Evolutionary conservation across 2,113 vertebrate species (phyloP), one percentile per base, ranked within the genome.

Genomic region (Coptodon bakossiorum): DNA sequence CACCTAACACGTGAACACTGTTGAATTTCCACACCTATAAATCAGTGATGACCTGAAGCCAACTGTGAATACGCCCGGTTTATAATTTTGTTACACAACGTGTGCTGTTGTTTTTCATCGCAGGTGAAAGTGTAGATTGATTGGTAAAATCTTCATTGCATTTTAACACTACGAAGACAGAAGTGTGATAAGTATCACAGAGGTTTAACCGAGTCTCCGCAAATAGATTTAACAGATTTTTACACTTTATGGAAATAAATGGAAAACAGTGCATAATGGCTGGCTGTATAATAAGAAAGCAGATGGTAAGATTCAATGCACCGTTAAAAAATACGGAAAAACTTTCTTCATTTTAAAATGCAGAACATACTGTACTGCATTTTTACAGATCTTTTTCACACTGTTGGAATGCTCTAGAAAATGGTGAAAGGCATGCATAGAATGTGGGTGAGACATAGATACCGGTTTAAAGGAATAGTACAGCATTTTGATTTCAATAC

Each of bases 201-300:
- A 84, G 80, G 85, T 85, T 82, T 85, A 34, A 38, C 17, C 1
- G 22, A 86, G 52, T 66, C 53, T 73, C 68, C 53, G 3, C 34
- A 68, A 50, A 86, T 45, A 80, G 71, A 88, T 91, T 86, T 82
- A 50, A 80, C 52, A 78, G 71, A 88, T 90, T 86, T 84, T 61
- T 54, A 38, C 82, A 80, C 45, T 48, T 31, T 43, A 83, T 90
- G 71, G 40, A 80, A 89, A 56, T 71, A 45, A 86, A 89, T 29
- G 38, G 66, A 87, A 89, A 68, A 68, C 48, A 54, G 36, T 78
- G 63, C 19, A 38, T 68, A 38, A 38, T 68, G 29, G 48, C 34
- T 43, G 31, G 48, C 50, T 81, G 9, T 36, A 9, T 24, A 31
- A 81, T 11, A 11, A 54, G 5, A 68, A 80, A 83, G 76, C 9